Percentiles rank a stretch among this genome's conserved stretches.
phyloP scores from a whole-genome alignment of 2,797 vertebrate species.

The Poecilia velifera region DNA sequence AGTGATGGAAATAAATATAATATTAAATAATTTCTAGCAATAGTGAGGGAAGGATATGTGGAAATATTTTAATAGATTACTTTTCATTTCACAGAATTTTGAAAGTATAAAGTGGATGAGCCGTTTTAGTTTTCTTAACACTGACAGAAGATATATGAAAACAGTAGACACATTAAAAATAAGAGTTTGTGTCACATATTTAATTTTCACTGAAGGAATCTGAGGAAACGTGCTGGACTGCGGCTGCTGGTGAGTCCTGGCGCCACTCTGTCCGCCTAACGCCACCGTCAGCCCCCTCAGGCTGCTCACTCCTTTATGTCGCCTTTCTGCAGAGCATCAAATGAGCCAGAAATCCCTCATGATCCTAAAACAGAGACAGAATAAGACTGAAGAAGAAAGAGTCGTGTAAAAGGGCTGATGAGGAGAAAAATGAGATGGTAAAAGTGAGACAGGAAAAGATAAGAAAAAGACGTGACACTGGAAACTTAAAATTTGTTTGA shows the following conservation, averaged over 20 bases:
- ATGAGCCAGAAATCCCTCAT: constrained; percentile 28
- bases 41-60: not conserved
- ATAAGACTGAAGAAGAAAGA: constrained; percentile 10
- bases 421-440: constrained; percentile 35
- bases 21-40: not conserved
- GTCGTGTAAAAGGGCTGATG: not conserved
- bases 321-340: constrained; percentile 40
- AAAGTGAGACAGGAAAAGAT: constrained; percentile 3
- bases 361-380: constrained; percentile 19
- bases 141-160: not conserved
- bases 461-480: constrained; percentile 46
- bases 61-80: not conserved
- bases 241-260: constrained; percentile 22
- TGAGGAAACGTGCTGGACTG: constrained; percentile 2
- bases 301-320: constrained; percentile 42
- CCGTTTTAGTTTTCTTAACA: not conserved
- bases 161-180: not conserved
- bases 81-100: not conserved
- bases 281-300: constrained; percentile 28
- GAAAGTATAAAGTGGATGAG: not conserved
- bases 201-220: constrained; percentile 19
- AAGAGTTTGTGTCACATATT: constrained; percentile 31
- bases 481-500: constrained; percentile 70
- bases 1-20: too few species aligned
- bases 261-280: constrained; percentile 62